Base-by-base conservation (phyloP, 2,797 vertebrate species). In the Rachycentron canadum region DNA sequence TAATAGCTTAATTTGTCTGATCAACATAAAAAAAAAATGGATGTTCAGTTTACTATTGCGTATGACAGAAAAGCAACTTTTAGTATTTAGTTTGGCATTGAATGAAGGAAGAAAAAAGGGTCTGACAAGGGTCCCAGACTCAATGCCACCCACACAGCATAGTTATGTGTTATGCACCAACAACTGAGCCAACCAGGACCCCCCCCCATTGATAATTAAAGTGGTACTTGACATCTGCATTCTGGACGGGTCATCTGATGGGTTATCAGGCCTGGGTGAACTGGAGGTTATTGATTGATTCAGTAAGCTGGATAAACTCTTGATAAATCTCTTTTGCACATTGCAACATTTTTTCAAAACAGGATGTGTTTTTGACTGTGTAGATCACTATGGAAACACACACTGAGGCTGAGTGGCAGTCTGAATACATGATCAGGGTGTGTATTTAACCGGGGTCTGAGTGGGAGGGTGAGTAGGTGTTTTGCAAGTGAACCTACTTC, bases 311-410 rank as follows among this genome's bases (percentile, higher is more conserved):
- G 5, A 49, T 50, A 7, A 16, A 62, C 32, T 21, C 17, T 17
- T 25, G 4, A 9, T 10, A 47, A 49, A 57, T 60, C n/a, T 59
- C 25, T 53, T 56, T 30, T 50, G 58, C 17, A 49, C 43, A 65
- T 19, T 61, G 34, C 16, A 49, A 28, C 40, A 23, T 62, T 49
- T 80, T 25, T 34, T 75, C 12, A n/a, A 50, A 63, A 67, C 69
- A 85, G 69, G 77, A 86, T 85, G 73, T 81, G 47, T 85, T 84
- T 84, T 53, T 45, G 26, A 58, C 34, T 72, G 58, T 73, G 59
- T 83, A 53, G n/a, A 79, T 88, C 78, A 56, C 87, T 71, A 83
- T 74, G 79, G 86, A 85, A 87, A 91, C 71, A 16, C 34, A 38
- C 61, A 52, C 49, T 79, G 47, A 59, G 82, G 74, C 57, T 79